Conservation (phyloP, 2,797 vertebrate genomes). For the Rallus crepitans region DNA sequence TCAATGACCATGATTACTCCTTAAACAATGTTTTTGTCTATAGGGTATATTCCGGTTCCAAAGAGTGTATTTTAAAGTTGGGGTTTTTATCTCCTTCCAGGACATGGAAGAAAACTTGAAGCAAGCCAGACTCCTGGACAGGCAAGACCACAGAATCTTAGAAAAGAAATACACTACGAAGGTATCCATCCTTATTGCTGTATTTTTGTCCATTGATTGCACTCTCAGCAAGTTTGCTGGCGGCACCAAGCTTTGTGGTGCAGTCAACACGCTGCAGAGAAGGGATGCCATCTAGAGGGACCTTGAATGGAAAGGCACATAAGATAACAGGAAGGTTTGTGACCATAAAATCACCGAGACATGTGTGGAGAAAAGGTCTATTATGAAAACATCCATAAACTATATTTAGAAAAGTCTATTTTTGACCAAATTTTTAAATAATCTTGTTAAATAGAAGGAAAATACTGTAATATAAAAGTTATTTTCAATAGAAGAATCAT, state of each 20-base stretch:
- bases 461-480: neutral
- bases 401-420: neutral
- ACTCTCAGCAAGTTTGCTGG: no score
- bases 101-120: conserved; percentile 75
- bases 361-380: neutral
- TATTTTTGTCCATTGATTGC: neutral
- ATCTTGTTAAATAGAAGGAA: neutral
- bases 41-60: neutral
- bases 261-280: no score
- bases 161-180: conserved; percentile 76
- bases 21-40: neutral
- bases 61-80: neutral
- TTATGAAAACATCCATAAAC: neutral
- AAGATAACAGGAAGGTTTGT: neutral
- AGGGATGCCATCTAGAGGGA: no score
- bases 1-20: neutral
- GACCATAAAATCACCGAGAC: neutral
- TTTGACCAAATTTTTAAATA: neutral
- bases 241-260: no score
- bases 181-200: conserved; percentile 68
- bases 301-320: neutral
- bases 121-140: conserved; percentile 70
- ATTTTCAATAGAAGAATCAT: neutral
- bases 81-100: conserved; percentile 63
- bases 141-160: conserved; percentile 62